Base-by-base conservation (phyloP, 2,113 vertebrate genomes). In the Pedetes capensis region DNA sequence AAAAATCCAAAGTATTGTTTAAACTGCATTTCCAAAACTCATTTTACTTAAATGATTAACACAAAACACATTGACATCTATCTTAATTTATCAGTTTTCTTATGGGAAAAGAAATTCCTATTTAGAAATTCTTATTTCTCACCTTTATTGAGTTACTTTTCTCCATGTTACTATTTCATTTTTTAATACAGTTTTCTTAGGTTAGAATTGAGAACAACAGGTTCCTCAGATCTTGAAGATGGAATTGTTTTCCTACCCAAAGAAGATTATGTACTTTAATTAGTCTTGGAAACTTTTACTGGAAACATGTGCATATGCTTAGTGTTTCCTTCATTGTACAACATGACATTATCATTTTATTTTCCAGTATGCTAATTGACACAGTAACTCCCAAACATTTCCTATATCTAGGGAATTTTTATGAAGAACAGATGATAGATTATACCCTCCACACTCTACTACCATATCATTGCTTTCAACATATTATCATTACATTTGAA, bases 361-460 rank as follows among this genome's bases (percentile, higher is more conserved):
- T 93, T 93, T 93, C 75, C 25, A 66, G 57, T 87, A 49, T 93
- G 64, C 57, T 95, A 74, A 93, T 76, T 95, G 75, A 82, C 64
- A 75, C 34, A 87, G 69, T 80, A 89, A 75, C 51, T 95, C 44
- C 37, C 61, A 95, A 91, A 66, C 55, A 88, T 93, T 93, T 95
- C 44, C 80, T 96, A 20, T 55, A 69, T 83, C 47, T 92, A 64
- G 53, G 51, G 42, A 92, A 49, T 29, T 71, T 91, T 76, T 85
- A 92, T 94, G 66, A 76, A 49, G 49, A 97, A 83, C 71, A 96
- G 84, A 95, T 94, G 93, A 92, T 39, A 25, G n/a, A 29, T 93
- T 93, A 59, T 64, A 89, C 27, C 64, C 29, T 86, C 57, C 23
- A 3, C 49, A 27, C 14, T 51, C 3, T 63, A 68, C 17, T 64